phyloP scores from a whole-genome alignment of 2,888 invertebrate genomes.

The Cactoblastis cactorum region DNA sequence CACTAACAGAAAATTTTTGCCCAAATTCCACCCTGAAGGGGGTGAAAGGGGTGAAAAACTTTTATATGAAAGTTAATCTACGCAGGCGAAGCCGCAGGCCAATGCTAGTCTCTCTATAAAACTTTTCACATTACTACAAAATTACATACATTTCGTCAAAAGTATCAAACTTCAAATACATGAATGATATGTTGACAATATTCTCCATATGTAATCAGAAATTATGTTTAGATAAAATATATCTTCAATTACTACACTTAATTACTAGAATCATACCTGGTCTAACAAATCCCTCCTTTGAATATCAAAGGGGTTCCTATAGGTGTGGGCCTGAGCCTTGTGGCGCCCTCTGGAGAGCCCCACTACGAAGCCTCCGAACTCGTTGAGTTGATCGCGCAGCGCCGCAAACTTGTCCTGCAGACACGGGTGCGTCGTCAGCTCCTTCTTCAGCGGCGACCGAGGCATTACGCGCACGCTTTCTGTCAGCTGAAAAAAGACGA shows the following conservation, averaged over 20 bases:
- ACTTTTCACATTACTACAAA: too few species aligned
- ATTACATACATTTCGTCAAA: too few species aligned
- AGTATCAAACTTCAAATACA: too few species aligned
- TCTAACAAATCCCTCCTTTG: conserved; percentile 92
- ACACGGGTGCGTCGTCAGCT: conserved; percentile 89
- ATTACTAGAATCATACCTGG: conserved; percentile 75
- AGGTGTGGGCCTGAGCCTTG: conserved; percentile 81
- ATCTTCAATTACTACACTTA: not conserved
- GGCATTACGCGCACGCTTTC: conserved; percentile 89
- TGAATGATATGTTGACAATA: too few species aligned
- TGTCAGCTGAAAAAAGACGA: conserved; percentile 66
- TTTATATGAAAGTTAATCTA: too few species aligned
- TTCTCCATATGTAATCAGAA: too few species aligned
- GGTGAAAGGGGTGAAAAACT: too few species aligned
- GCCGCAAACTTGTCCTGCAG: conserved; percentile 90
- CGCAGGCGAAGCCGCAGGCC: too few species aligned
- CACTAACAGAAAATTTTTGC: too few species aligned
- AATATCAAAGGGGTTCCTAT: conserved; percentile 97
- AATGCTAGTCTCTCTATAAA: too few species aligned
- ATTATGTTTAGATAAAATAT: too few species aligned
- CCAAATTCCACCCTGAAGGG: too few species aligned
- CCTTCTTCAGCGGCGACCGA: conserved; percentile 85
- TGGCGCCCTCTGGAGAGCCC: conserved; percentile 80
- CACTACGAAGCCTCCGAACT: conserved; percentile 91
- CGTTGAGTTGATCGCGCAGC: conserved; percentile 90